Base-by-base conservation (phyloP, 2,888 invertebrate genomes). In the Poecilobothrus nobilitatus region DNA sequence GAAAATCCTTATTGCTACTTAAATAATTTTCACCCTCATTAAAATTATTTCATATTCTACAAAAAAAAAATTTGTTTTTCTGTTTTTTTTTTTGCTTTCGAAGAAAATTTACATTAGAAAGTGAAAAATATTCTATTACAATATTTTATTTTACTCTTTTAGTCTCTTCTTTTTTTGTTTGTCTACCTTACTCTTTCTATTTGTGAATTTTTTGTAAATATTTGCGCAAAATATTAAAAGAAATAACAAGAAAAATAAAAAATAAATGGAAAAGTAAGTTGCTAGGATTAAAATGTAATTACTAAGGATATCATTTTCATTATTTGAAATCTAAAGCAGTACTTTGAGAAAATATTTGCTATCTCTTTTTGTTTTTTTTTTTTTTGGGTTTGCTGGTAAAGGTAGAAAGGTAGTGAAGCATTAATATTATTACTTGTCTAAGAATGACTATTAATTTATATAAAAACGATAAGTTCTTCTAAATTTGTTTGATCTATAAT, bases 271-370 rank as follows among this genome's bases (percentile, higher is more conserved):
- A 53, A 53, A 18, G 2, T 6, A 53, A 53, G 53, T n/a, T 53
- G 15, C 53, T 53, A 53, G 53, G 53, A 53, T 53, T 53, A 53
- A 53, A 53, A 53, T 53, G 53, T 53, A 53, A 53, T 53, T 53
- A 53, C 53, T 53, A 53, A 53, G 53, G 53, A 53, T 53, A 53
- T 53, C 53, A 53, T 53, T 53, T 53, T 6, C 53, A 53, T 53
- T 53, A 53, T 53, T 53, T 53, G 15, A 53, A 2, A 53, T 41
- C 18, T 53, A 37, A 37, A 8, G 8, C 37, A 27, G 27, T 27
- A 27, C 37, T 37, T 37, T 37, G 37, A 37, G 7, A 37, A 37
- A 10, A 27, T 27, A 27, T 27, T 27, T 27, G 27, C 27, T 27
- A 27, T 27, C 27, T 27, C 27, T 27, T 27, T 27, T 27, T 27